Evolutionary conservation across 2,888 invertebrate genomes (phyloP).

Genomic region (Zaprionus obscuricornis): DNA sequence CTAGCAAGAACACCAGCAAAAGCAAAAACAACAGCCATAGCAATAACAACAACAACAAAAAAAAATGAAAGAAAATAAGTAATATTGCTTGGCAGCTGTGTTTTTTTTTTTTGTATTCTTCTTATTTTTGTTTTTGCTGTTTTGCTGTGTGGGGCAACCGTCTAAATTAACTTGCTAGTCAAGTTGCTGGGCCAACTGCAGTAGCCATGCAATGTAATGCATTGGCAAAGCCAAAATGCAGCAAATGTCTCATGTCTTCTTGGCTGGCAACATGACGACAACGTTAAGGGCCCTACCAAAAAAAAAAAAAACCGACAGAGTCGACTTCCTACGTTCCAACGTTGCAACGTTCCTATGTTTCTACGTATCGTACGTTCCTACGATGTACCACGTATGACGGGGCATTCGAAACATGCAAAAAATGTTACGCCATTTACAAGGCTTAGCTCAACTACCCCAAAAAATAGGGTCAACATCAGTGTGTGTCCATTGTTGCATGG

Average conservation of each 20-base stretch:
- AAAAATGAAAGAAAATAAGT: too few species aligned
- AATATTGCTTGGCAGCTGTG: slow-evolving; percentile 71
- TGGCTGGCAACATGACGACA: slow-evolving; percentile 69
- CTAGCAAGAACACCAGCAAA: too few species aligned
- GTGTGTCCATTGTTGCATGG: slow-evolving; percentile 69
- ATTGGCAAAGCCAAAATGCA: slow-evolving; percentile 48
- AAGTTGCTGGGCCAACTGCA: slow-evolving; percentile 46
- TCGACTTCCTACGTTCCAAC: too few species aligned
- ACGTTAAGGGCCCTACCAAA: slow-evolving; percentile 66
- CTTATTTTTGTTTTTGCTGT: too few species aligned
- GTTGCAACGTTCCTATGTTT: too few species aligned
- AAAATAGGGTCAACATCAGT: slow-evolving; percentile 32
- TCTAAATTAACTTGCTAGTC: slow-evolving; percentile 80
- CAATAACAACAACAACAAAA: slow-evolving; percentile 20
- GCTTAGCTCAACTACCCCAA: slow-evolving; percentile 59
- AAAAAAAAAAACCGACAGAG: too few species aligned
- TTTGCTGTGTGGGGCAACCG: slow-evolving; percentile 43
- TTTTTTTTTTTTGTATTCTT: slow-evolving; percentile 39
- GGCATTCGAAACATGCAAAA: slow-evolving; percentile 65
- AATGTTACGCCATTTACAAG: slow-evolving; percentile 74
- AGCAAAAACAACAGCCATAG: slow-evolving; percentile 13
- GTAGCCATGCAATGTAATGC: slow-evolving; percentile 30
- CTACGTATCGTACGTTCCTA: too few species aligned
- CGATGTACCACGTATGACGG: slow-evolving; percentile 16
- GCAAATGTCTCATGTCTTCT: slow-evolving; percentile 66